A percentile compares a stretch with the other conserved stretches of the same genome.
Evolutionary conservation across 2,113 vertebrate genomes (phyloP).

Genomic region (Desmodus rotundus): DNA sequence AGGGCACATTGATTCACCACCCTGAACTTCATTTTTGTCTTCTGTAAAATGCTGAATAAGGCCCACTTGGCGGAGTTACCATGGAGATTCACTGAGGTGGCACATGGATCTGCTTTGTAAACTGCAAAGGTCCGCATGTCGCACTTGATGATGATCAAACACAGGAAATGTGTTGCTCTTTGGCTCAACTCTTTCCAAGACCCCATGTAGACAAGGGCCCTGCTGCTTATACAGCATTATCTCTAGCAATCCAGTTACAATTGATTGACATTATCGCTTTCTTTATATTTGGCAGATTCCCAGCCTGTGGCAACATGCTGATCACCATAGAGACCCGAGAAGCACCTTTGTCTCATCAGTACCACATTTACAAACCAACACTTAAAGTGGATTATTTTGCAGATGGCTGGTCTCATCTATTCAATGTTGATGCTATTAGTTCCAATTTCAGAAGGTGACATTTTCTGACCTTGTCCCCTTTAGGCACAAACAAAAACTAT

Average conservation of each 20-base stretch:
- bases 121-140: background rate
- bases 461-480: constrained; percentile 50
- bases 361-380: constrained; percentile 54
- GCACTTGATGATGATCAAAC: background rate
- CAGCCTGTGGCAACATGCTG: constrained; percentile 41
- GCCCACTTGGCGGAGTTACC: background rate
- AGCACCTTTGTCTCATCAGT: background rate
- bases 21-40: background rate
- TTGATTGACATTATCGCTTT: constrained; percentile 61
- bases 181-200: background rate
- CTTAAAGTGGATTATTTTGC: constrained; percentile 61
- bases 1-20: background rate
- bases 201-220: background rate
- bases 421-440: constrained; percentile 64
- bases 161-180: constrained; percentile 11
- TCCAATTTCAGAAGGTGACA: constrained; percentile 53
- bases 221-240: constrained; percentile 26
- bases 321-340: constrained; percentile 38
- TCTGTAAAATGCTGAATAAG: background rate
- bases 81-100: background rate
- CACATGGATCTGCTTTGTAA: background rate
- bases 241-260: constrained; percentile 57
- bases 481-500: constrained; percentile 48
- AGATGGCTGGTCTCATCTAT: constrained; percentile 52
- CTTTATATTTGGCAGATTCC: constrained; percentile 44